Conservation (phyloP, 1,140 invertebrate species). For the Nymphalis io region DNA sequence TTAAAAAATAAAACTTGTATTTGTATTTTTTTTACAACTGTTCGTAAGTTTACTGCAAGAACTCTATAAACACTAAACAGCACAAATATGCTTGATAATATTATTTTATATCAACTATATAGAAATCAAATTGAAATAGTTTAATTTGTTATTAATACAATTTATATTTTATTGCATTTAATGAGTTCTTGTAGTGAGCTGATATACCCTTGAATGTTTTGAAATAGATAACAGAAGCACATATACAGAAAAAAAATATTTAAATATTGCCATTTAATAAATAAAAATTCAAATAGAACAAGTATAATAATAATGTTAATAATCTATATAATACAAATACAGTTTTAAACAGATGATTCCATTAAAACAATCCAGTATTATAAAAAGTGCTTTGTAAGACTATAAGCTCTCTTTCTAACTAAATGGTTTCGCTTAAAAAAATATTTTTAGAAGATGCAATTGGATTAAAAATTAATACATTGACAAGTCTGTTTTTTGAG, state of each 20-base stretch:
- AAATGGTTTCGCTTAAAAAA: constrained; percentile 6
- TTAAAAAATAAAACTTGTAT: too few relatives aligned
- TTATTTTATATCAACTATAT: too few relatives aligned
- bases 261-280: constrained; percentile 27
- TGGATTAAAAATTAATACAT: neutral
- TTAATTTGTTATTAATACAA: too few relatives aligned
- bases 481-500: neutral
- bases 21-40: too few relatives aligned
- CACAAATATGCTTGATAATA: too few relatives aligned
- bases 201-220: neutral
- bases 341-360: constrained; percentile 20
- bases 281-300: constrained; percentile 23
- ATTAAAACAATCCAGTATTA: constrained; percentile 20
- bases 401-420: constrained; percentile 11
- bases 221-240: neutral
- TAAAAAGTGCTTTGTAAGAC: constrained; percentile 21
- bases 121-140: too few relatives aligned
- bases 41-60: too few relatives aligned
- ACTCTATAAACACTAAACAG: too few relatives aligned
- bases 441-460: neutral
- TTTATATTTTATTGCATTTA: neutral
- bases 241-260: constrained; percentile 6
- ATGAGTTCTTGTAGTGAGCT: too few relatives aligned
- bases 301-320: constrained; percentile 14
- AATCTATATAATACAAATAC: constrained; percentile 27